Percentiles rank a stretch among this genome's conserved stretches.
phyloP scores from a whole-genome alignment of 2,113 vertebrate species.

The Ochotona princeps region DNA sequence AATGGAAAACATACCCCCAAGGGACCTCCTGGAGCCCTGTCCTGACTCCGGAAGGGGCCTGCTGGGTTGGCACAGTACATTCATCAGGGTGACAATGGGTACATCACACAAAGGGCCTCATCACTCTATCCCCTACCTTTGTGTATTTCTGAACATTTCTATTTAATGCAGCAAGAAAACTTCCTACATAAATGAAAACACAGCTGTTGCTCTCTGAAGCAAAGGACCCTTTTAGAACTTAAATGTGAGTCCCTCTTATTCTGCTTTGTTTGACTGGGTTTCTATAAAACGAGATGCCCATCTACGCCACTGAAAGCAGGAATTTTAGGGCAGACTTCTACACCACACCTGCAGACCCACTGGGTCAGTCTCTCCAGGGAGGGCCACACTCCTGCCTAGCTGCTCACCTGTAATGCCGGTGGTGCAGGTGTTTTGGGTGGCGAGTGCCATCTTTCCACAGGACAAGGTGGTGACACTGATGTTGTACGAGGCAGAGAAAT shows the following conservation, averaged over 20 bases:
- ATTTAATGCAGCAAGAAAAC: background rate
- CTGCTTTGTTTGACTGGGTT: background rate
- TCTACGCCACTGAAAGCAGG: background rate
- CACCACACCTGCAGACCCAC: background rate
- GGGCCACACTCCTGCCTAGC: background rate
- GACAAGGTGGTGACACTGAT: constrained; percentile 86
- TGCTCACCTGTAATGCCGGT: constrained; percentile 91
- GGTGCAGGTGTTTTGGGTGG: constrained; percentile 48
- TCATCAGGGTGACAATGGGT: background rate
- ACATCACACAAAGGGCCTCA: background rate
- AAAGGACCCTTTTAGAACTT: background rate
- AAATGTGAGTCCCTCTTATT: background rate
- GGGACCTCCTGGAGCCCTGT: too few relatives aligned
- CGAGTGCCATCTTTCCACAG: constrained; percentile 77
- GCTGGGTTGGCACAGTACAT: background rate
- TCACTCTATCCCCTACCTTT: background rate
- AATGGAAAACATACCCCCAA: background rate
- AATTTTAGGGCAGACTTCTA: background rate
- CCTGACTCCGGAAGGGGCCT: accelerated
- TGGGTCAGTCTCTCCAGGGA: background rate
- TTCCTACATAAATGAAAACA: background rate
- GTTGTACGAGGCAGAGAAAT: constrained; percentile 84
- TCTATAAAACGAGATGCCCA: background rate
- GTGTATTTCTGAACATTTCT: background rate
- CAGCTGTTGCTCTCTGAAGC: background rate